Conservation (phyloP, 23 tunicate species). For the Styela plicata region DNA sequence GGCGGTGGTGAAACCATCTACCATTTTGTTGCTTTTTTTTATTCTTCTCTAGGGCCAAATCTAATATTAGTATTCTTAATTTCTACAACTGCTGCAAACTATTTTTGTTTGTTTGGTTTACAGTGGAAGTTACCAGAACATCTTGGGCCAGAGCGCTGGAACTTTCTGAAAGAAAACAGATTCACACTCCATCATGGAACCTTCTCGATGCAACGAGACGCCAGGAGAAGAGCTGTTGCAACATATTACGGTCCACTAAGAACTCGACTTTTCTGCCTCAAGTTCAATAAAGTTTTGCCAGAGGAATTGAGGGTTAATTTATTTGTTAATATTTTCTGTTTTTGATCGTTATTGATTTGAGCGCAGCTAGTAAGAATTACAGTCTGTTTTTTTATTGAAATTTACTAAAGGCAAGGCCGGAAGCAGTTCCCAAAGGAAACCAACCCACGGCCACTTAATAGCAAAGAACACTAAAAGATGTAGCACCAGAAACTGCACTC, state of each 20-base stretch:
- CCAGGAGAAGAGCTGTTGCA: constrained; percentile 53
- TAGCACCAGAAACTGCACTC: no score
- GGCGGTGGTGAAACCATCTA: neutral
- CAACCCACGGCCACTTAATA: no score
- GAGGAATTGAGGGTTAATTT: constrained; percentile 34
- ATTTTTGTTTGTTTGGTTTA: neutral
- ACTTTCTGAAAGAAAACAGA: constrained; percentile 28
- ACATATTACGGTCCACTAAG: constrained; percentile 63
- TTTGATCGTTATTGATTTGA: no score
- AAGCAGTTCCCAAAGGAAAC: no score
- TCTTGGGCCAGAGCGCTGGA: constrained; percentile 53
- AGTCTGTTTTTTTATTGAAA: no score
- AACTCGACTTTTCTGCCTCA: constrained; percentile 36
- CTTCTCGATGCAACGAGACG: constrained; percentile 68
- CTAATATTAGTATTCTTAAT: neutral
- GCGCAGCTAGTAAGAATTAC: no score
- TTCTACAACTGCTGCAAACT: neutral
- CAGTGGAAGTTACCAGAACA: constrained; percentile 55
- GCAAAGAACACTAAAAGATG: no score
- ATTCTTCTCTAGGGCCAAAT: neutral
- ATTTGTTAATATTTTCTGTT: no score
- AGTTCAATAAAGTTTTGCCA: constrained; percentile 52
- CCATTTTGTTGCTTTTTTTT: neutral
- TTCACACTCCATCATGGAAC: constrained; percentile 42
- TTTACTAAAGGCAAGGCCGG: no score